Evolutionary conservation across 2,797 vertebrate genomes (phyloP), one percentile per base, ranked within the genome.

Genomic region (Furcifer pardalis): DNA sequence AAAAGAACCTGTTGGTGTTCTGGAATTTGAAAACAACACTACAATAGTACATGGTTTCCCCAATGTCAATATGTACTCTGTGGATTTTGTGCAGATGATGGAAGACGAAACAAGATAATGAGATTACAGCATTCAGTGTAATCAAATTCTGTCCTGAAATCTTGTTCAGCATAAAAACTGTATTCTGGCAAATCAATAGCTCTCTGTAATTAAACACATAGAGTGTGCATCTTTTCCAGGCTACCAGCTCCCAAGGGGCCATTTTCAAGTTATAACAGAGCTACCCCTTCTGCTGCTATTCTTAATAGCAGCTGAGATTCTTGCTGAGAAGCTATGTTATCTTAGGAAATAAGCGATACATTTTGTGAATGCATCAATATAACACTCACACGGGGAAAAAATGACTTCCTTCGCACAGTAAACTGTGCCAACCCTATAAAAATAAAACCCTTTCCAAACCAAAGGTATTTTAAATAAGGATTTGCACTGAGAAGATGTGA

Each of bases 161-260:
- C 85, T 77, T 17, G 69, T 86, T 87, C 85, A 84, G 71, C 60
- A 87, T 81, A 88, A 81, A 86, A 92, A 87, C 5, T 59, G 66
- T 19, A 86, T 71, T 66, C 68, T 91, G 65, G 15, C 87, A 84
- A 92, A 89, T 59, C 42, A 87, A 40, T 74, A 90, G 69, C 66
- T 72, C 52, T 83, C 10, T 9, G 35, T 84, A 76, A 87, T 88
- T 37, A 83, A 90, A 71, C 1, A 65, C 4, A 84, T 9, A 7
- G 46, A 4, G 59, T 66, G 4, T 86, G 66, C 49, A 59, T 79
- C 27, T 60, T 62, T 84, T 90, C 86, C 81, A 66, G 35, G 66
- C 30, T 15, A n/a, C 49, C 25, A 46, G 52, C 25, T 77, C 79
- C 68, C 49, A 75, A 15, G 0, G 0, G 59, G 52, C 15, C 77